Percentiles rank a stretch among this genome's conserved stretches.
Conservation (phyloP, 2,113 vertebrate genomes). For the Chascanopsetta lugubris region DNA sequence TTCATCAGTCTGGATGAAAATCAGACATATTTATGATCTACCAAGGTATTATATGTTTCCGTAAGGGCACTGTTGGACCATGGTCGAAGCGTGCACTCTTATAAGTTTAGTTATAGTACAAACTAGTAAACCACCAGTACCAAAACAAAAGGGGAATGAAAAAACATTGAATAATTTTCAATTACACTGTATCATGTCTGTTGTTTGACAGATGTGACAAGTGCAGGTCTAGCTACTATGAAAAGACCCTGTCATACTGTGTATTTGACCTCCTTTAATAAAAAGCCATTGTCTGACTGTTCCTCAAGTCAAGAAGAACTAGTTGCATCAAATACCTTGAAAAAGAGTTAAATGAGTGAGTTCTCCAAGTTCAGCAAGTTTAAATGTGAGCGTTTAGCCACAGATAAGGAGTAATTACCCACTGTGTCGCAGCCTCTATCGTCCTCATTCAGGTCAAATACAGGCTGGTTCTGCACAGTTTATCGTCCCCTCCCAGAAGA, state of each 20-base stretch:
- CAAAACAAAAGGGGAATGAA: background rate
- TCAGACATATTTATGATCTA: too few relatives aligned
- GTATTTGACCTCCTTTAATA: background rate
- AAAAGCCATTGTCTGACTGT: background rate
- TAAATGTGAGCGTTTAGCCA: background rate
- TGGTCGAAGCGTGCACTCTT: too few relatives aligned
- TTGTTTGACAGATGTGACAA: background rate
- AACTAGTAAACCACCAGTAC: too few relatives aligned
- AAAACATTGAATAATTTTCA: constrained; percentile 1
- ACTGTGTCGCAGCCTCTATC: constrained; percentile 34
- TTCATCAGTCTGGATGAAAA: too few relatives aligned
- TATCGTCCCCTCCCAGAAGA: constrained; percentile 68
- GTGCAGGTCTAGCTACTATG: background rate
- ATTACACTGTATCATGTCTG: background rate
- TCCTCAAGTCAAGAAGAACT: background rate
- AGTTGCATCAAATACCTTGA: background rate
- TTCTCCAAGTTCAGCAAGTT: constrained; percentile 53
- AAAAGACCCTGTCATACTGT: background rate
- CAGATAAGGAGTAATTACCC: constrained; percentile 46
- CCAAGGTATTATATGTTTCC: too few relatives aligned
- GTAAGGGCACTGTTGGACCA: too few relatives aligned
- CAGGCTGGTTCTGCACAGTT: constrained; percentile 28
- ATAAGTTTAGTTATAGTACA: too few relatives aligned
- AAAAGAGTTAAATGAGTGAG: constrained; percentile 9
- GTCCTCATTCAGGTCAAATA: constrained; percentile 37